Base-by-base conservation (phyloP, 2,113 vertebrate species). In the Mugil cephalus region DNA sequence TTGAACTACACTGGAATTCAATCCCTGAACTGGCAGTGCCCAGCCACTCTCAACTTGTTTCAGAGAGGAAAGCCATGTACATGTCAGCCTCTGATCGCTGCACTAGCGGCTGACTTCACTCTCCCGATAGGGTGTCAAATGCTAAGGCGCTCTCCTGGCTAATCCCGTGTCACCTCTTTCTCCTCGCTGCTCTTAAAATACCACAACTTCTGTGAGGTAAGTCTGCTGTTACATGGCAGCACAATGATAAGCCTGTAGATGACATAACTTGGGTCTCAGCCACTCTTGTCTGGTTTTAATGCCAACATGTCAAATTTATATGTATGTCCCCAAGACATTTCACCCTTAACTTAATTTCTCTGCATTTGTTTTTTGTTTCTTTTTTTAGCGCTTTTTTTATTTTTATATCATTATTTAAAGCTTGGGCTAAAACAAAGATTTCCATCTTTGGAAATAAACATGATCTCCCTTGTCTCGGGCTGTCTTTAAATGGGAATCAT, bases 181-280 rank as follows among this genome's bases (percentile, higher is more conserved):
- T 84, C 82, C 79, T 80, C 67, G 1, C 73, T 79, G 82, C 50
- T 85, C 88, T 85, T 89, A 91, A 90, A 92, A 90, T 90, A 90
- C 78, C 74, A 56, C 79, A 58, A 75, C 68, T 63, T 68, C 66
- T 79, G 67, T 42, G 72, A 74, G 76, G 63, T 70, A 62, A 68
- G 77, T 66, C 79, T 73, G 61, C 70, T 64, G 66, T 70, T 67
- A 39, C 15, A 34, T 19, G 24, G 77, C 60, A 63, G 65, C 58
- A 61, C 36, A 19, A 30, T 8, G 47, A 19, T 51, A 56, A 84
- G 38, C 58, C 47, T 10, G 45, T 3, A 15, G 43, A 56, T 84
- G 75, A 82, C 75, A 56, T 83, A 83, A 85, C 62, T 35, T 39
- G 3, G 8, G 11, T 55, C 5, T 30, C 24, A 30, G 5, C 24